Evolutionary conservation across 2,797 vertebrate genomes (phyloP), one percentile per base, ranked within the genome.

Genomic region (Sebastes kiyomatsui): DNA sequence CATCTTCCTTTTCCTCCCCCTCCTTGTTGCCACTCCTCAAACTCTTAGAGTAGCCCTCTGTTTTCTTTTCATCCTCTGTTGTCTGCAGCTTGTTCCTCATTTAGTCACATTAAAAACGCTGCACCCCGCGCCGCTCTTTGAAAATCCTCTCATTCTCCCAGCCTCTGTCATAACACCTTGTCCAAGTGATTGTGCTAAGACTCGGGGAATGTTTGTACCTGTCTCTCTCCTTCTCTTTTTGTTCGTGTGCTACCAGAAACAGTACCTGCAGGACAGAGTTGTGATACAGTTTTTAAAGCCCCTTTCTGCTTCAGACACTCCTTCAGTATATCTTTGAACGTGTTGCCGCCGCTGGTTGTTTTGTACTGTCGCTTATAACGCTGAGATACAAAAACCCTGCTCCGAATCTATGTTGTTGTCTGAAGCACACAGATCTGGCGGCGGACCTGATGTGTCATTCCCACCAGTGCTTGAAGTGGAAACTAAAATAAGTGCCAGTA

Each of bases 121-220:
- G 84, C 92, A 87, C 90, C 89, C 85, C 27, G 52, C 3, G 6
- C 68, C 35, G 7, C 80, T 74, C 90, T 87, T 86, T 89, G 79
- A 86, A 86, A 86, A 86, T 84, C 88, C 84, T 86, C 75, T 84
- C 70, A 58, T 83, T 85, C 83, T 86, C 85, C 75, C 67, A 30
- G 62, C 77, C 76, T 65, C 83, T 90, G 83, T 92, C 87, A 81
- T 61, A 87, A 87, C 88, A 81, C 77, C 68, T 72, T 64, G 85
- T 88, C 79, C 64, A 52, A 80, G 81, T 69, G 83, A 86, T 91
- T 87, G 89, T 79, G 16, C 72, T 71, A 80, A 88, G 87, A 72
- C 87, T 85, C 75, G 67, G 90, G 91, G 91, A 93, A 91, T 93
- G 93, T 82, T 68, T 76, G 74, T 81, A 69, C 81, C 85, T 70